A percentile compares a stretch with the other conserved stretches of the same genome.
phyloP scores from a whole-genome alignment of 2,113 vertebrate genomes.

The Mormoops blainvillei region DNA sequence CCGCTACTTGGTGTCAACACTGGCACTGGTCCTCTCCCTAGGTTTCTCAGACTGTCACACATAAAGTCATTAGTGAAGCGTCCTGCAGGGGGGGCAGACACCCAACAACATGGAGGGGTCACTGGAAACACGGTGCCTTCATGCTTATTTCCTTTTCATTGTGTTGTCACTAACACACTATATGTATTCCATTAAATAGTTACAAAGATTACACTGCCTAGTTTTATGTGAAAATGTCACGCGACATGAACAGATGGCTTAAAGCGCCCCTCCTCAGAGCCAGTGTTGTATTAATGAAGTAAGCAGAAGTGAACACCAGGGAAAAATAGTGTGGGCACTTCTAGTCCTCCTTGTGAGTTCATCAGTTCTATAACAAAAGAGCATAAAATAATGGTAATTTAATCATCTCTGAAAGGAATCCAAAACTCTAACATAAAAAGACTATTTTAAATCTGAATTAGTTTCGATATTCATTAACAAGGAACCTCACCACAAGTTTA shows the following conservation, averaged over 20 bases:
- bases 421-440: background rate
- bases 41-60: background rate
- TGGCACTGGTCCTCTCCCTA: background rate
- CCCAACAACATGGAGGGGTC: background rate
- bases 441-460: background rate
- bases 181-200: background rate
- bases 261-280: background rate
- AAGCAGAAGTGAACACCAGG: background rate
- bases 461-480: background rate
- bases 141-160: background rate
- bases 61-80: background rate
- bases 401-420: background rate
- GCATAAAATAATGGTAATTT: background rate
- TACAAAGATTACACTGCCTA: background rate
- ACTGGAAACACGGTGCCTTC: background rate
- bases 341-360: background rate
- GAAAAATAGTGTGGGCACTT: background rate
- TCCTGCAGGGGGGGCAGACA: background rate
- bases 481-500: background rate
- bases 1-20: background rate
- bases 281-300: background rate
- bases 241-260: background rate
- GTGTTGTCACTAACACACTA: background rate
- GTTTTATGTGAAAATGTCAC: background rate
- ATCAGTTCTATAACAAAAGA: background rate